Base-by-base conservation (phyloP, 2,113 vertebrate species). In the Mesoclemmys tuberculata region DNA sequence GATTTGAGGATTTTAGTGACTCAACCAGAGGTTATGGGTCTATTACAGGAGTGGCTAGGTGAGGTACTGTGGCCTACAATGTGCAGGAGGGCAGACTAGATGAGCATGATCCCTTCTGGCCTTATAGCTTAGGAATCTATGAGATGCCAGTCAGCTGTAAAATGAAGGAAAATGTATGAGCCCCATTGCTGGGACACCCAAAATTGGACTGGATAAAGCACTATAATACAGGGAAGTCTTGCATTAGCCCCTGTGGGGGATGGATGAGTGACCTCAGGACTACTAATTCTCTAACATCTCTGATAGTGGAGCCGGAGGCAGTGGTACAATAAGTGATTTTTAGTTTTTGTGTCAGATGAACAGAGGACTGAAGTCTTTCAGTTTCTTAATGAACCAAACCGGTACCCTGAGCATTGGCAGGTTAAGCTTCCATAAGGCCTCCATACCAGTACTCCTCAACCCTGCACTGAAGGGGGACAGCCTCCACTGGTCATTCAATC, bases 191-290 rank as follows among this genome's bases (percentile, higher is more conserved):
- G 89, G 95, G 89, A 95, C 0, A 52, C 95, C 94, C 95, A 92
- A 94, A 95, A 97, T 97, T 96, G 94, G 89, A 4, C 90, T 96
- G 96, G 97, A 95, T 96, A 92, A 94, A 94, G 94, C 95, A 92
- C 94, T 95, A 48, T 97, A 95, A 97, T 68, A 97, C 96, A 92
- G 95, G 95, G 95, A 96, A 97, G 92, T 97, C 95, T 97, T 97
- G 93, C 96, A 96, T 97, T 97, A 97, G 96, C 91, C 95, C 96
- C 97, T 87, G 93, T 93, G 96, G 95, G 95, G 95, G 94, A 93
- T 97, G 97, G 96, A 94, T 96, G 96, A 94, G 94, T 94, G 96
- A 97, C 96, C 95, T 96, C 96, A 97, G 95, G 94, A 94, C 95
- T 97, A 35, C 93, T 41, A 38, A 95, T 95, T 97, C 96, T 97